These are phyloP conservation scores for Hemicentrotus pulcherrimus DNA, from an alignment of 35 echinoderm and acorn worm species.

Conservation along the genomic window DNA sequence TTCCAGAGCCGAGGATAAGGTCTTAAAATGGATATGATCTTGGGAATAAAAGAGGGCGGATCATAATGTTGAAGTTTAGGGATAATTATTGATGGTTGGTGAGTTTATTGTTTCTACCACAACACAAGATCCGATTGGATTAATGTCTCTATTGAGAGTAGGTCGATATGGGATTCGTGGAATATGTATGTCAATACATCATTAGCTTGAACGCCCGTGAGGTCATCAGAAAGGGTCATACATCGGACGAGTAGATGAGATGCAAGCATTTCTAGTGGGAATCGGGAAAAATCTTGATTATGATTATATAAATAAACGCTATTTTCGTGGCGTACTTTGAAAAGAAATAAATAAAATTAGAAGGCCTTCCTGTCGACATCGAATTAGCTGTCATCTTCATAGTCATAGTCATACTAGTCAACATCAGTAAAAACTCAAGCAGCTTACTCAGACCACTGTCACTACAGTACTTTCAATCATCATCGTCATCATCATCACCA, in stretches of 20 bases:
- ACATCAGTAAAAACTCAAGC: too few species aligned
- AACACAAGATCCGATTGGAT: constrained; percentile 29
- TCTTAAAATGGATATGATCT: neutral
- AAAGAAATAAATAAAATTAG: too few species aligned
- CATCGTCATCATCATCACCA: neutral
- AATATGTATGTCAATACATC: constrained; percentile 46
- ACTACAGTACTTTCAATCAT: neutral
- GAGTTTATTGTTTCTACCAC: constrained; percentile 35
- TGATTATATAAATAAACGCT: neutral
- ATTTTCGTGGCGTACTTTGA: too few species aligned
- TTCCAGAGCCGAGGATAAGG: neutral
- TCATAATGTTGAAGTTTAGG: neutral
- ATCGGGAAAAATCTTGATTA: neutral
- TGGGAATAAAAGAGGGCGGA: neutral
- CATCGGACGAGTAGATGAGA: neutral
- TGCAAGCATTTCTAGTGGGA: neutral
- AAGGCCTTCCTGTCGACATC: too few species aligned
- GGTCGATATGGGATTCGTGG: neutral
- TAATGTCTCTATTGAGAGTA: constrained; percentile 8
- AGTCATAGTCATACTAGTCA: too few species aligned
- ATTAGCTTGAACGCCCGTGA: constrained; percentile 21
- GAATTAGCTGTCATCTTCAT: too few species aligned
- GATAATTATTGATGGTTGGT: neutral
- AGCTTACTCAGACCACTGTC: neutral
- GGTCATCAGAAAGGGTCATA: neutral